Base-by-base conservation (phyloP, 2,888 invertebrate species). In the Rhodophaea formosa region DNA sequence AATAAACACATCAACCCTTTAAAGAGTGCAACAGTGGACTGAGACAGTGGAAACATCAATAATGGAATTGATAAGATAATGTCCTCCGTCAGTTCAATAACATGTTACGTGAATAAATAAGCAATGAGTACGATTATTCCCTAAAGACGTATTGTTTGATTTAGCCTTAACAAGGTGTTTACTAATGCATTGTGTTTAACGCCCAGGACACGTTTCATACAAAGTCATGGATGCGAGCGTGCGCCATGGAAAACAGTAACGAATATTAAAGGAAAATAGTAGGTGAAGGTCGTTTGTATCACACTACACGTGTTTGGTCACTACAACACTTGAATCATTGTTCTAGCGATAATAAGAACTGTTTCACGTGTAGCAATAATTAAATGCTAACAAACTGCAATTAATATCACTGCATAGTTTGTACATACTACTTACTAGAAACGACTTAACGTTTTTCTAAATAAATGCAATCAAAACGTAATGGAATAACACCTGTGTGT, bases 61-160 rank as follows among this genome's bases (percentile, higher is more conserved):
- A 81, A 79, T 75, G 59, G 61, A 70, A 69, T 66, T 72, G 88
- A 89, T 89, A 89, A 88, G 87, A 87, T 89, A 87, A 75, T 68
- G 65, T 65, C 62, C 63, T 35, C 51, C 17, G 74, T 75, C 76
- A 78, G 83, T 86, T 86, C 84, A 88, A 84, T 86, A 86, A 81
- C 85, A 81, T 75, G 69, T 72, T 74, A 72, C 75, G 67, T 66
- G 61, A 59, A 72, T 68, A 75, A 79, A 73, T 68, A 72, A 70
- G 62, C 46, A 47, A 17, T 62, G 69, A 62, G 65, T 58, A 57
- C 66, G 59, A 62, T 63, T 66, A 68, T 65, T 72, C 75, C 73
- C 71, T 69, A 64, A 68, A 68, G 72, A 60, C 56, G 66, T 59
- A 66, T 61, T 65, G 62, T 62, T 58, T 49, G 53, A 56, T 49